phyloP scores from a whole-genome alignment of 2,797 vertebrate genomes.

The Muscicapa striata region DNA sequence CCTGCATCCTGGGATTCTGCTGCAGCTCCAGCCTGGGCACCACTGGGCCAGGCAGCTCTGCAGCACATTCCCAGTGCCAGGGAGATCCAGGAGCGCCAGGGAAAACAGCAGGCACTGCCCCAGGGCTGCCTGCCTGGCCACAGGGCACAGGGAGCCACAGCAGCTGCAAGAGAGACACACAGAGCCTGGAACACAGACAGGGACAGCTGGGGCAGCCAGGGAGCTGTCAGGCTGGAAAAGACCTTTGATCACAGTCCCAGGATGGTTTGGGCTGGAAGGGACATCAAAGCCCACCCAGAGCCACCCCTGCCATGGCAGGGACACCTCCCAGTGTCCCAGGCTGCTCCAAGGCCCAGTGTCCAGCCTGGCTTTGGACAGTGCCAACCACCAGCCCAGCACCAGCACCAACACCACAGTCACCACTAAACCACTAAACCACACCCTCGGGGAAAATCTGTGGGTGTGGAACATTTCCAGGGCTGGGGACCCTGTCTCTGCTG shows the following conservation, averaged over 20 bases:
- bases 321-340: neutral
- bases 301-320: neutral
- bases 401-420: neutral
- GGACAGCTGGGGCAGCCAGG: neutral
- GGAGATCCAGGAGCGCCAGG: neutral
- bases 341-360: neutral
- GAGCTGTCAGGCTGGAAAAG: neutral
- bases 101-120: neutral
- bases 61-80: neutral
- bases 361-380: rapidly evolving
- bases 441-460: neutral
- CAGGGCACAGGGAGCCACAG: neutral
- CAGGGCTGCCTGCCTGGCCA: neutral
- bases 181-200: neutral
- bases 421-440: too few species aligned
- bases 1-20: neutral
- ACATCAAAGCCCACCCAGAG: too few species aligned
- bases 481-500: neutral
- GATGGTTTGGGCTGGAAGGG: neutral
- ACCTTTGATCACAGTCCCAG: neutral
- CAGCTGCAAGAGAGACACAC: neutral
- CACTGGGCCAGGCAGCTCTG: neutral
- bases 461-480: too few species aligned
- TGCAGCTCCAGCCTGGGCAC: neutral
- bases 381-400: neutral